phyloP scores from a whole-genome alignment of 2,113 vertebrate species.

The Scomber japonicus region DNA sequence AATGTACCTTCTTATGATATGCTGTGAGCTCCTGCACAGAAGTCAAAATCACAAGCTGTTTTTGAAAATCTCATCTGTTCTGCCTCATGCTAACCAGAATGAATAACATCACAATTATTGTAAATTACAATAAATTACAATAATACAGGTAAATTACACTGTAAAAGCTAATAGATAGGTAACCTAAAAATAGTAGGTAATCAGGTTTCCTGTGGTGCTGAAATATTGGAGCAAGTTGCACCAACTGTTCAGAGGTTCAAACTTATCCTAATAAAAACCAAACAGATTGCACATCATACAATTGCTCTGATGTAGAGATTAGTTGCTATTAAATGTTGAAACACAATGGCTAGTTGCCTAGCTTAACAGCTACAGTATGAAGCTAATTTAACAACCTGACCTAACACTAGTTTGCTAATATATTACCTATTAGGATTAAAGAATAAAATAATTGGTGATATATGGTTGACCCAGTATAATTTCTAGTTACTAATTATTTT shows the following conservation, averaged over 20 bases:
- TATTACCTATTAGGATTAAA: no score
- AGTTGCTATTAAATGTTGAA: background rate
- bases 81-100: background rate
- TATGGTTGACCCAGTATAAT: no score
- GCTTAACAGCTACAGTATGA: no score
- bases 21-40: slow-evolving; percentile 16
- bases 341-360: no score
- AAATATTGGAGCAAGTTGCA: background rate
- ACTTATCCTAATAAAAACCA: background rate
- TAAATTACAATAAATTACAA: no score
- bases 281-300: no score
- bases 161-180: background rate
- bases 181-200: background rate
- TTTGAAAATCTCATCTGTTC: slow-evolving; percentile 19
- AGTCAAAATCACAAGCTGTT: slow-evolving; percentile 1
- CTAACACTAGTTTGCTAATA: no score
- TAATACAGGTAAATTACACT: background rate
- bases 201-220: background rate
- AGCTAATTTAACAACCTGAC: no score
- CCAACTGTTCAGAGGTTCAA: background rate
- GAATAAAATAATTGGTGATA: no score
- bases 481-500: no score
- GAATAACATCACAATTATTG: background rate
- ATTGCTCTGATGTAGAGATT: background rate
- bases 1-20: slow-evolving; percentile 2